These are phyloP conservation scores for Pinctada fucata DNA, from an alignment of 2,888 invertebrate genomes.

Conservation along the genomic window DNA sequence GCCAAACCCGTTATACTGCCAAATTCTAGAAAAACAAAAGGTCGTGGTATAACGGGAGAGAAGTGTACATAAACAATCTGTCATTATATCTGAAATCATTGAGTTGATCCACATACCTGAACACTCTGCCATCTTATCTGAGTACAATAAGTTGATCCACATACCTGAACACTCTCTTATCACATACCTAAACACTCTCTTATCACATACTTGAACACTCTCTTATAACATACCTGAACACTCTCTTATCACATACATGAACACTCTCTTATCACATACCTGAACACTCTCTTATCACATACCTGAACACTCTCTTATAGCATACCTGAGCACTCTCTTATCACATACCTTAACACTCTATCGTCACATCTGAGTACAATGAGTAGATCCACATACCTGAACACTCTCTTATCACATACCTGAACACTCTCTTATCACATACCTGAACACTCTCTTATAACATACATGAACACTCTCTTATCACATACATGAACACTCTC, in stretches of 20 bases:
- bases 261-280: no score
- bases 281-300: slow-evolving; percentile 90
- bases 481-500: slow-evolving; percentile 81
- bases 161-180: no score
- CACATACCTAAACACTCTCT: slow-evolving; percentile 84
- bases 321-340: no score
- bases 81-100: slow-evolving; percentile 91
- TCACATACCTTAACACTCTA: slow-evolving; percentile 83
- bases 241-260: slow-evolving; percentile 88
- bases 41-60: no score
- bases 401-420: slow-evolving; percentile 68
- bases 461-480: slow-evolving; percentile 84
- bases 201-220: slow-evolving; percentile 87
- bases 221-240: slow-evolving; percentile 80
- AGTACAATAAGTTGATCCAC: slow-evolving; percentile 88
- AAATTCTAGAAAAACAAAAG: no score
- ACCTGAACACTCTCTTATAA: no score
- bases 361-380: slow-evolving; percentile 91
- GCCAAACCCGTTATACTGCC: no score
- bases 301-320: no score
- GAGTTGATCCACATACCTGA: slow-evolving; percentile 83
- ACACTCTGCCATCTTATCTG: slow-evolving; percentile 91
- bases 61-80: slow-evolving; percentile 83
- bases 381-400: slow-evolving; percentile 82
- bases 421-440: slow-evolving; percentile 85